Percentiles rank a stretch among this genome's conserved stretches.
Evolutionary conservation across 2,113 vertebrate genomes (phyloP).

Genomic region (Cheirogaleus medius): DNA sequence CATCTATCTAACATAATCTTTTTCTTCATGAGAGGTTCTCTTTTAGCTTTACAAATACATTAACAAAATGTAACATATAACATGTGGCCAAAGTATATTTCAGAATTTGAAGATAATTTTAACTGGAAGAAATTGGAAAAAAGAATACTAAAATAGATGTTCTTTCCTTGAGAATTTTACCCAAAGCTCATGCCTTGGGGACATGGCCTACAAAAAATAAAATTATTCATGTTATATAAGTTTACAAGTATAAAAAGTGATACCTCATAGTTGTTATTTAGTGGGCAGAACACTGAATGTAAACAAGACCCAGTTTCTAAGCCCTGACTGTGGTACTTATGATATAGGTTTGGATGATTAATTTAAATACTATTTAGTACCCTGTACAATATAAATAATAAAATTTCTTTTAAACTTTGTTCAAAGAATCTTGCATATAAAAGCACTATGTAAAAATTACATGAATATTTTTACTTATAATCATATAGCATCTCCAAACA

Average conservation of each 20-base stretch:
- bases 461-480: neutral
- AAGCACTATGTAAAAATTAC: neutral
- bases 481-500: neutral
- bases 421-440: neutral
- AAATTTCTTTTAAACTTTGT: neutral
- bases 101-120: neutral
- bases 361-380: neutral
- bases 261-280: neutral
- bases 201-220: conserved; percentile 7
- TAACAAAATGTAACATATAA: neutral
- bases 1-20: neutral
- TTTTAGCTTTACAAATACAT: neutral
- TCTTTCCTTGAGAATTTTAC: neutral
- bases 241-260: neutral
- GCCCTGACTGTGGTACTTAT: neutral
- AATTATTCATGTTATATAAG: neutral
- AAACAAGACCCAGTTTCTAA: neutral
- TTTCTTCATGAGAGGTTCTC: neutral
- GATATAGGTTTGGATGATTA: neutral
- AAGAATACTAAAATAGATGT: neutral
- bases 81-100: neutral
- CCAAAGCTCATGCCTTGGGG: neutral
- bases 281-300: neutral
- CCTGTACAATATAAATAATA: neutral
- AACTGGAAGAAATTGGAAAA: neutral